Conservation (phyloP, 2,113 vertebrate species). For the Melanotaenia duboulayi region DNA sequence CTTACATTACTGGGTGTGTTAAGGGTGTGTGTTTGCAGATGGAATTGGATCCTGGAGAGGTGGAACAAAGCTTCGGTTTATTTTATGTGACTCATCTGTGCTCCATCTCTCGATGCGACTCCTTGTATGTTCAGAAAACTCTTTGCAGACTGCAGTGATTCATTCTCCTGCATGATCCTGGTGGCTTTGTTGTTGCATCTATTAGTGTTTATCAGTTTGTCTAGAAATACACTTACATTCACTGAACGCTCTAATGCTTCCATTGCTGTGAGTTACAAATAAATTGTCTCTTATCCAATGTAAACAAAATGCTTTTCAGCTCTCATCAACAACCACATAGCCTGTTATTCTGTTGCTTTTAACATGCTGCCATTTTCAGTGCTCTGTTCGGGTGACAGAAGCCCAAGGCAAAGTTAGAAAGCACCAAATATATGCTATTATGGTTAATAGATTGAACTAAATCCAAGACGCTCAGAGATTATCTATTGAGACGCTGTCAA, state of each 20-base stretch:
- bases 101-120: conserved; percentile 35
- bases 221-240: conserved; percentile 33
- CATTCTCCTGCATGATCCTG: neutral
- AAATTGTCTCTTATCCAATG: conserved; percentile 67
- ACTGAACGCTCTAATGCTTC: conserved; percentile 41
- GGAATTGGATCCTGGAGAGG: neutral
- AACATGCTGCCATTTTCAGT: conserved; percentile 73
- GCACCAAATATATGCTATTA: conserved; percentile 81
- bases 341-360: conserved; percentile 58
- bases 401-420: conserved; percentile 82
- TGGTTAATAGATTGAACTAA: conserved; percentile 79
- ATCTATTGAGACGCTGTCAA: conserved; percentile 79
- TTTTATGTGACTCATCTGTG: conserved; percentile 10
- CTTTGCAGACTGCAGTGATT: conserved; percentile 1
- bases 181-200: conserved; percentile 2
- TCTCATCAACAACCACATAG: conserved; percentile 63
- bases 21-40: neutral
- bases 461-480: conserved; percentile 80
- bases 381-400: conserved; percentile 73
- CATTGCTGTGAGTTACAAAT: conserved; percentile 55
- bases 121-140: conserved; percentile 28
- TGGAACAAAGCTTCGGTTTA: neutral
- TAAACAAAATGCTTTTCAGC: conserved; percentile 78
- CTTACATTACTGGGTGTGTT: neutral
- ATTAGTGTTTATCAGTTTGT: conserved; percentile 34